Conservation (phyloP, 2,888 invertebrate species). For the Parasteatoda lunata region DNA sequence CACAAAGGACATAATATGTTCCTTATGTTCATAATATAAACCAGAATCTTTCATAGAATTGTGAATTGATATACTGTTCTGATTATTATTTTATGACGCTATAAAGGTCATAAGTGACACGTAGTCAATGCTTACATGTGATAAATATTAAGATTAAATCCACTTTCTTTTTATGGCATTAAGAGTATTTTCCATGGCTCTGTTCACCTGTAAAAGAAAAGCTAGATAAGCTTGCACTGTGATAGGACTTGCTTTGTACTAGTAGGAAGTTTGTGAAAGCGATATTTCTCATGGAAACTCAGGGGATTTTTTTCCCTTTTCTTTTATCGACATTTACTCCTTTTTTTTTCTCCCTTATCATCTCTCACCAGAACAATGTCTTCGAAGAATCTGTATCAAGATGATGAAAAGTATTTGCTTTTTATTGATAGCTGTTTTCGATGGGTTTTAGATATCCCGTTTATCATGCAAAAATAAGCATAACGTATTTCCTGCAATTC, state of each 20-base stretch:
- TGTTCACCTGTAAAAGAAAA: neutral
- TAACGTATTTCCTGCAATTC: no score
- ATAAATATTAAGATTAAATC: neutral
- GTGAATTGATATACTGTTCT: no score
- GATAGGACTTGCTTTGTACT: slow-evolving; percentile 44
- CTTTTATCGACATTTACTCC: slow-evolving; percentile 38
- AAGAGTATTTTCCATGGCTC: neutral
- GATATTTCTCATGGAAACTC: slow-evolving; percentile 51
- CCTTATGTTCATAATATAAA: no score
- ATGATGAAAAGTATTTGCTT: no score
- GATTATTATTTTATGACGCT: no score
- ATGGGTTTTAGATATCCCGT: no score
- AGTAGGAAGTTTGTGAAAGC: slow-evolving; percentile 32
- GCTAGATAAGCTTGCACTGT: slow-evolving; percentile 1
- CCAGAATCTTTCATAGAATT: no score
- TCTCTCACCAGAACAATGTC: slow-evolving; percentile 42
- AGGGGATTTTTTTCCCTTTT: slow-evolving; percentile 29
- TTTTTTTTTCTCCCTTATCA: slow-evolving; percentile 52
- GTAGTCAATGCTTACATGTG: neutral
- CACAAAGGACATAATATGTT: no score
- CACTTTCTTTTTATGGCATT: neutral
- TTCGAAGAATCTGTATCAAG: no score
- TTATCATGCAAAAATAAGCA: no score
- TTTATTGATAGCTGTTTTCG: no score
- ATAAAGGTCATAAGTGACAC: neutral